A percentile compares a stretch with the other conserved stretches of the same genome.
Evolutionary conservation across 2,888 invertebrate genomes (phyloP).

Genomic region (Watsonalla cultraria): DNA sequence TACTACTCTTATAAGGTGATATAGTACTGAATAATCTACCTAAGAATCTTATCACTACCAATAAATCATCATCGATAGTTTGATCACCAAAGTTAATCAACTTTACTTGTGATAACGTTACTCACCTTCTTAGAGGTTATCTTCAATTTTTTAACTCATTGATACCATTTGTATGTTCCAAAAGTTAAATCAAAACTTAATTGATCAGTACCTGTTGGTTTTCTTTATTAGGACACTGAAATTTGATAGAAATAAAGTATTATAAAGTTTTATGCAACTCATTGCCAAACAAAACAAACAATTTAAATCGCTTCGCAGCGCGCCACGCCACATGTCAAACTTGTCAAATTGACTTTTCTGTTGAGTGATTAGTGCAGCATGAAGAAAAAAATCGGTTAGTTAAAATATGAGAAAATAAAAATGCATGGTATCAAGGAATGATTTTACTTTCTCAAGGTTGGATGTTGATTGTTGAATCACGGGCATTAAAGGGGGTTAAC

Average conservation of each 20-base stretch:
- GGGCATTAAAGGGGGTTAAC: no score
- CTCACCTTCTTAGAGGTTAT: conserved; percentile 16
- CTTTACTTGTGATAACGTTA: background rate
- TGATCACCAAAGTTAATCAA: background rate
- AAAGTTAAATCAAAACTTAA: no score
- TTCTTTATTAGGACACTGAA: no score
- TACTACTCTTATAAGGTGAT: background rate
- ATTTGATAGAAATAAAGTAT: no score
- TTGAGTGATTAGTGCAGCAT: no score
- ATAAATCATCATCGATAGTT: background rate
- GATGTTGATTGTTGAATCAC: no score
- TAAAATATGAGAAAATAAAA: no score
- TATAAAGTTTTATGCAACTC: background rate
- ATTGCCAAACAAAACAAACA: background rate
- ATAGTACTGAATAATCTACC: background rate
- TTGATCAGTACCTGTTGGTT: no score
- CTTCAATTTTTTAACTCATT: conserved; percentile 1
- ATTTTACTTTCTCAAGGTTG: no score
- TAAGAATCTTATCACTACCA: background rate
- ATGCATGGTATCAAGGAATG: no score
- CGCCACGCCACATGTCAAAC: background rate
- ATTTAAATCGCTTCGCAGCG: background rate
- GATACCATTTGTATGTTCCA: background rate
- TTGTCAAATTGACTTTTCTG: background rate
- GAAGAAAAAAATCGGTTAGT: no score